These are phyloP conservation scores for Zoroaster sp. DNA, from an alignment of 53 echinoderm and acorn worm species.

Conservation along the genomic window DNA sequence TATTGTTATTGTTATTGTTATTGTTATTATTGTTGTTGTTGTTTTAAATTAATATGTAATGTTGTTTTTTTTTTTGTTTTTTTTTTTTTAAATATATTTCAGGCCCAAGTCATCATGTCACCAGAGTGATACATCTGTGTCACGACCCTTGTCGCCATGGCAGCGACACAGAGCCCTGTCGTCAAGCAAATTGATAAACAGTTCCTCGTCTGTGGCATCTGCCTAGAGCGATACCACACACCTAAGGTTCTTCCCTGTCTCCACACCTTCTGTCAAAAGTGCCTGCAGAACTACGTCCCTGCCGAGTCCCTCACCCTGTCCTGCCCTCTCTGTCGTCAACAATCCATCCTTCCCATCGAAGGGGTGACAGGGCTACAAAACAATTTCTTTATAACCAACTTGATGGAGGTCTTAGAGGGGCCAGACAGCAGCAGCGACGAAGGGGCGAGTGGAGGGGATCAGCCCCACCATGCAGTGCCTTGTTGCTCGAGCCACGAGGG, in stretches of 20 bases:
- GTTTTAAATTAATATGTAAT: neutral
- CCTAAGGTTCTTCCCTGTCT: constrained; percentile 98
- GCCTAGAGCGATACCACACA: constrained; percentile 92
- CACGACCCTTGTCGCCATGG: constrained; percentile 62
- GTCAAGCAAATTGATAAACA: constrained; percentile 99
- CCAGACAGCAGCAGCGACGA: constrained; percentile 78
- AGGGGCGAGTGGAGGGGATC: constrained; percentile 34
- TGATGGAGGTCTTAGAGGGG: constrained; percentile 97
- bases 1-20: no score
- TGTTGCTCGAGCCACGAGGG: constrained; percentile 88
- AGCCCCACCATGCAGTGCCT: constrained; percentile 62
- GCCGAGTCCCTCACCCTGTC: constrained; percentile 88
- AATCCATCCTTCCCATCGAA: constrained; percentile 87
- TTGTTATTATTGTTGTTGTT: neutral
- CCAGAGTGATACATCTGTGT: constrained; percentile 31
- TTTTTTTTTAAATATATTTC: neutral
- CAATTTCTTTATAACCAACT: constrained; percentile 98
- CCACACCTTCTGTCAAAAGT: constrained; percentile 98
- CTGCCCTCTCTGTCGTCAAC: constrained; percentile 95
- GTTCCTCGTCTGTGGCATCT: constrained; percentile 97
- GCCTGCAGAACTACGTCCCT: constrained; percentile 96
- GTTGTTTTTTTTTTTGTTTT: neutral
- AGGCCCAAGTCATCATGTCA: constrained; percentile 53
- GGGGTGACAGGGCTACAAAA: constrained; percentile 94
- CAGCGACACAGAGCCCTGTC: constrained; percentile 96